A percentile compares a stretch with the other conserved stretches of the same genome.
Conservation (phyloP, 2,797 vertebrate species). For the Netta rufina region DNA sequence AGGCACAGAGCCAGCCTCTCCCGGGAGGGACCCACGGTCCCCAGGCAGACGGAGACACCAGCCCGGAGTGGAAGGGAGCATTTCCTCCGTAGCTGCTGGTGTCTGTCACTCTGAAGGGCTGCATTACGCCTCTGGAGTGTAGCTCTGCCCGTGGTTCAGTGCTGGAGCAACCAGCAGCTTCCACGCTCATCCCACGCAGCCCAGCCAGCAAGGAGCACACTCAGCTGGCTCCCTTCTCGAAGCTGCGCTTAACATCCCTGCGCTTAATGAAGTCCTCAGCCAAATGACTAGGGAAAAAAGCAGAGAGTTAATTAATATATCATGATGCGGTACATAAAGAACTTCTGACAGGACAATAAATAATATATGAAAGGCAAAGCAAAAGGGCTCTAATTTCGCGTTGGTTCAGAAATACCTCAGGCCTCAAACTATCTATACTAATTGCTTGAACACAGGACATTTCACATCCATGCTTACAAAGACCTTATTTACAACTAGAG, state of each 20-base stretch:
- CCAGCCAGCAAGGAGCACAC: not conserved
- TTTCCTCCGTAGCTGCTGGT: not conserved
- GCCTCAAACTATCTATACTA: not conserved
- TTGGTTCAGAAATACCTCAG: not conserved
- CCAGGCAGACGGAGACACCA: no score
- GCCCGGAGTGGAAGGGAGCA: not conserved
- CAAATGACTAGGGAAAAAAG: not conserved
- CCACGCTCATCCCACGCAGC: not conserved
- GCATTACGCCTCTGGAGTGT: not conserved
- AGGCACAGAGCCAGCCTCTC: not conserved
- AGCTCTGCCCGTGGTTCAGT: rapidly evolving
- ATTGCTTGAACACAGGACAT: not conserved
- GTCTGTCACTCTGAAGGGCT: no score
- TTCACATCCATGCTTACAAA: not conserved
- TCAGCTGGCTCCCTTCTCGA: not conserved
- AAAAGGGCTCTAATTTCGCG: not conserved
- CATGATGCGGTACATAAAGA: not conserved
- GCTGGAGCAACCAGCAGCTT: rapidly evolving
- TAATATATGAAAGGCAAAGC: not conserved
- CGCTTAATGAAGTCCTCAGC: not conserved
- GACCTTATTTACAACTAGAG: not conserved
- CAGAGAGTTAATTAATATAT: not conserved
- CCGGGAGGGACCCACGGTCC: not conserved
- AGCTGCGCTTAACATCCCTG: not conserved
- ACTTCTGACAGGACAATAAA: not conserved